Conservation (phyloP, 2,113 vertebrate species). For the Astur gentilis region DNA sequence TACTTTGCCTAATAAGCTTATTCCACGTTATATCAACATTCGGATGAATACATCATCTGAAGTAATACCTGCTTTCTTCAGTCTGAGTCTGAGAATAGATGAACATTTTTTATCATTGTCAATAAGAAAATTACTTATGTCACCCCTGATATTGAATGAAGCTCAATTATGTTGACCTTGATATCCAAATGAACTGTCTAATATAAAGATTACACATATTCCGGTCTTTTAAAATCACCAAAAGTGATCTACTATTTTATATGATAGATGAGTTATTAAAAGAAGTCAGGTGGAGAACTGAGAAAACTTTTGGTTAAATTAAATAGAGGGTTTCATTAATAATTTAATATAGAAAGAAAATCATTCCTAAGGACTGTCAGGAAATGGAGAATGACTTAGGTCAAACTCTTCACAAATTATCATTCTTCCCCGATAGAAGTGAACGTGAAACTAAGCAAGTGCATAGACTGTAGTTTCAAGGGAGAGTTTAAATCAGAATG, state of each 20-base stretch:
- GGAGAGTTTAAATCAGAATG: background rate
- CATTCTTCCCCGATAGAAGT: background rate
- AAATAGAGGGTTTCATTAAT: constrained; percentile 32
- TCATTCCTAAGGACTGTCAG: background rate
- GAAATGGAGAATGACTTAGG: background rate
- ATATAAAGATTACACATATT: background rate
- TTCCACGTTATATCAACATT: background rate
- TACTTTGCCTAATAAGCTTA: background rate
- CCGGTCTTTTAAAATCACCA: background rate
- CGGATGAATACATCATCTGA: background rate
- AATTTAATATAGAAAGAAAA: constrained; percentile 19
- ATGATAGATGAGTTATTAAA: constrained; percentile 6
- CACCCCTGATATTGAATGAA: background rate
- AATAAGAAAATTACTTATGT: background rate
- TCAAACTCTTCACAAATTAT: background rate
- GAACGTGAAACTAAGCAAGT: background rate
- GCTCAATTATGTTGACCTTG: background rate
- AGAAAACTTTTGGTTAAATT: constrained; percentile 34
- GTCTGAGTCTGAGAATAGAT: background rate
- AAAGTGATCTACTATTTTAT: background rate
- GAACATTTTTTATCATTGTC: background rate
- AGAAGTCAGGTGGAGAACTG: background rate
- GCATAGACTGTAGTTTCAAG: background rate
- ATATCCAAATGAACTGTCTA: background rate
- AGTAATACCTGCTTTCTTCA: background rate